Evolutionary conservation across 2,888 invertebrate genomes (phyloP).

Genomic region (Trileptium ribeirensis): DNA sequence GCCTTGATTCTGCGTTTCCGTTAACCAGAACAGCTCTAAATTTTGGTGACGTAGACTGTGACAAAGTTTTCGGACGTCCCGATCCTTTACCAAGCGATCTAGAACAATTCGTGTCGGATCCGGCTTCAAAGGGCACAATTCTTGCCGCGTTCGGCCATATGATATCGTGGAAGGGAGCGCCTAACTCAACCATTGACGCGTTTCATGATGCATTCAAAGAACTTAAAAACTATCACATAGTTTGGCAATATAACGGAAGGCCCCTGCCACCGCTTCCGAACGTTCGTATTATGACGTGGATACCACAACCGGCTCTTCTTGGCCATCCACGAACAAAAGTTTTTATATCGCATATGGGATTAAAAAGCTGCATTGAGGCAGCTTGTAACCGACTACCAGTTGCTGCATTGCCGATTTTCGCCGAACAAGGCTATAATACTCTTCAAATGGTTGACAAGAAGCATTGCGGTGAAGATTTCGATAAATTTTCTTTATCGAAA

Average conservation of each 20-base stretch:
- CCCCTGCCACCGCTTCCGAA: neutral
- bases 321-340: neutral
- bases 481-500: neutral
- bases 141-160: slow-evolving; percentile 41
- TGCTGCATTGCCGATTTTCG: neutral
- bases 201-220: slow-evolving; percentile 38
- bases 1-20: too few species aligned
- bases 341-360: neutral
- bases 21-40: too few species aligned
- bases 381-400: neutral
- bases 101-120: slow-evolving; percentile 37
- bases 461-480: neutral
- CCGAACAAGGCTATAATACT: neutral
- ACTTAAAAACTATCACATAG: slow-evolving; percentile 37
- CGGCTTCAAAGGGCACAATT: slow-evolving; percentile 39
- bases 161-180: slow-evolving; percentile 36
- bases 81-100: too few species aligned
- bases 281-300: neutral
- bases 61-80: too few species aligned
- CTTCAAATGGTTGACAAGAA: neutral
- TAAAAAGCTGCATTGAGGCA: neutral
- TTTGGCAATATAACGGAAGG: slow-evolving; percentile 30
- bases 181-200: slow-evolving; percentile 31
- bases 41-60: too few species aligned
- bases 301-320: neutral